Base-by-base conservation (phyloP, 2,113 vertebrate genomes). In the Bothrops jararaca region DNA sequence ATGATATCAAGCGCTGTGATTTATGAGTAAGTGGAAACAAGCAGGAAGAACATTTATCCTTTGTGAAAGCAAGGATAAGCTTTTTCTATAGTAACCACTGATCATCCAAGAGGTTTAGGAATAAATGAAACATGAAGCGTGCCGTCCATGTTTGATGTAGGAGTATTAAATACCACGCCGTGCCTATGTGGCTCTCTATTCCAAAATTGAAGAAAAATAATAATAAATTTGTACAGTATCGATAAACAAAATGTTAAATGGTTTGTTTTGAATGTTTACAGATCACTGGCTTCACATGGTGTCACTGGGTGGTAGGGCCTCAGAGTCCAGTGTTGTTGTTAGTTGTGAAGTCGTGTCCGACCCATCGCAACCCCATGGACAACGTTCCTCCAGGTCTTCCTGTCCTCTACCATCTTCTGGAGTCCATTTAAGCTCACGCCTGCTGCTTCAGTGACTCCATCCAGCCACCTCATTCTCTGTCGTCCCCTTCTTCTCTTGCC, bases 1-100 rank as follows among this genome's bases (percentile, higher is more conserved):
- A 94, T 95, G 7, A 91, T 95, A 74, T 95, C 93, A 96, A 96
- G 94, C 92, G 0, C 13, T 58, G 24, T 92, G 1, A 96, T 95
- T 92, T 93, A 94, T 93, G 45, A 91, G 54, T 93, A 94, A 54
- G 92, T 89, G 2, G 7, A 1, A 4, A 80, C 80, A 20, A 13
- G 56, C 34, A 48, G 48, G 52, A 86, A 50, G 48, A 24, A 42
- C 45, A 54, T n/a, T 34, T 60, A 53, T 91, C 92, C 1, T 0
- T 91, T 11, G 45, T 18, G 3, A 48, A 74, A 93, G 93, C 86
- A 50, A 39, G 90, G 86, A 86, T 54, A 58, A 1, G 4, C 0
- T 26, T 5, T 2, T 89, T 8, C 22, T 90, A 0, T 0, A 29
- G 34, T 85, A 85, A 10, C 39, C 53, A 58, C 57, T 26, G 9